These are phyloP conservation scores for Drosophila suboccidentalis DNA, from an alignment of 2,888 invertebrate genomes.

Conservation along the genomic window DNA sequence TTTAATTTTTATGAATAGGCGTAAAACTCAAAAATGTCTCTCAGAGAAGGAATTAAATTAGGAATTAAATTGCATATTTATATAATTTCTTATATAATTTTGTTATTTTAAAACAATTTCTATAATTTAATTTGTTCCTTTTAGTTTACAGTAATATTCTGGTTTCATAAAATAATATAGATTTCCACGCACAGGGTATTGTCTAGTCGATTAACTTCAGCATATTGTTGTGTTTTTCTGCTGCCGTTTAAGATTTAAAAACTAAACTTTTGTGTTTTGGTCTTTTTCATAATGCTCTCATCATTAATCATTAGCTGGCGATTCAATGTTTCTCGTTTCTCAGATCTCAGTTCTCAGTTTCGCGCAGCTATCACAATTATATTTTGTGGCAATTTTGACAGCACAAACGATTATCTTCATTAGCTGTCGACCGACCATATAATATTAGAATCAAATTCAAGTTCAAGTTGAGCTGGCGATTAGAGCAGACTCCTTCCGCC, in stretches of 20 bases:
- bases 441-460: slow-evolving; percentile 57
- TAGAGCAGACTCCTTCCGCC: slow-evolving; percentile 1
- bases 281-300: slow-evolving; percentile 66
- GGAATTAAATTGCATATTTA: no score
- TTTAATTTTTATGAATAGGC: no score
- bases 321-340: slow-evolving; percentile 47
- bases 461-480: slow-evolving; percentile 59
- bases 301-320: slow-evolving; percentile 72
- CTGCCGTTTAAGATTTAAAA: slow-evolving; percentile 33
- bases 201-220: not conserved
- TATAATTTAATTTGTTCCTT: no score
- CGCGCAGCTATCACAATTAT: slow-evolving; percentile 67
- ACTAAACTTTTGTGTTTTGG: slow-evolving; percentile 30
- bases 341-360: slow-evolving; percentile 24
- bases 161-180: not conserved
- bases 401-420: slow-evolving; percentile 74
- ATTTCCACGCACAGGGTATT: slow-evolving; percentile 3
- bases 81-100: no score
- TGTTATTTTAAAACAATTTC: no score
- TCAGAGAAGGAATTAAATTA: no score
- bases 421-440: slow-evolving; percentile 39
- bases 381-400: slow-evolving; percentile 77
- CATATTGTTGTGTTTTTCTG: slow-evolving; percentile 8
- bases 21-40: no score
- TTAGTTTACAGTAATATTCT: no score